phyloP scores from a whole-genome alignment of 2,113 vertebrate genomes.

The Eidolon helvum region DNA sequence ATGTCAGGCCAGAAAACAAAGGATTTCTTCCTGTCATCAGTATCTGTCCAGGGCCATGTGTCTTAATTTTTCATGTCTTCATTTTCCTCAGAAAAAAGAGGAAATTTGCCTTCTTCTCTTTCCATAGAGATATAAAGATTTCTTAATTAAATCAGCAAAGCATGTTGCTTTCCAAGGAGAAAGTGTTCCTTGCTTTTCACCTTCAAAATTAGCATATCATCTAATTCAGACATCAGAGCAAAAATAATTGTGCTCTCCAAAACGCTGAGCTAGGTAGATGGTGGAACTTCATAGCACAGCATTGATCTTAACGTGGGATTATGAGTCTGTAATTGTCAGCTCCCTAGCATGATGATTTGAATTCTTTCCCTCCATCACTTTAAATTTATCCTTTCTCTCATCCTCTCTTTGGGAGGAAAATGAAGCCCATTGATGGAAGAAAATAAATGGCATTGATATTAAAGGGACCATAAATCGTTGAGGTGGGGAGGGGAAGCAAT shows the following conservation, averaged over 20 bases:
- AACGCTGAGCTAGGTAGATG: not conserved
- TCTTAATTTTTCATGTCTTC: not conserved
- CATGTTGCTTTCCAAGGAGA: not conserved
- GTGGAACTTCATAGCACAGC: not conserved
- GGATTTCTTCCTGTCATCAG: not conserved
- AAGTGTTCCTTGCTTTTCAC: conserved; percentile 30
- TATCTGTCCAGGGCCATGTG: not conserved
- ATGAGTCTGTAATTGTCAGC: not conserved
- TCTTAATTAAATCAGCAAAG: conserved; percentile 31
- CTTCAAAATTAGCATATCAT: not conserved
- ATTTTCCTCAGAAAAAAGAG: conserved; percentile 35
- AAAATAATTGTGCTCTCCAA: not conserved
- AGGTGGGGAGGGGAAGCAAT: not conserved
- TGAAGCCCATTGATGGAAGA: conserved; percentile 54
- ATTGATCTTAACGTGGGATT: not conserved
- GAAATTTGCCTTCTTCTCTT: not conserved
- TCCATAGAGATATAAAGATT: not conserved
- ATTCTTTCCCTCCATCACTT: not conserved
- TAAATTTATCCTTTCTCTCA: not conserved
- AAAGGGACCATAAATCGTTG: conserved; percentile 52
- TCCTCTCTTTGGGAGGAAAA: conserved; percentile 58
- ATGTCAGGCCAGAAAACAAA: not conserved
- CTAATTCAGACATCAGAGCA: not conserved
- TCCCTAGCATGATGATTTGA: not conserved
- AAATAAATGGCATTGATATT: conserved; percentile 63